Evolutionary conservation across 2,888 invertebrate species (phyloP).

Genomic region (Standfussiana lucernea): DNA sequence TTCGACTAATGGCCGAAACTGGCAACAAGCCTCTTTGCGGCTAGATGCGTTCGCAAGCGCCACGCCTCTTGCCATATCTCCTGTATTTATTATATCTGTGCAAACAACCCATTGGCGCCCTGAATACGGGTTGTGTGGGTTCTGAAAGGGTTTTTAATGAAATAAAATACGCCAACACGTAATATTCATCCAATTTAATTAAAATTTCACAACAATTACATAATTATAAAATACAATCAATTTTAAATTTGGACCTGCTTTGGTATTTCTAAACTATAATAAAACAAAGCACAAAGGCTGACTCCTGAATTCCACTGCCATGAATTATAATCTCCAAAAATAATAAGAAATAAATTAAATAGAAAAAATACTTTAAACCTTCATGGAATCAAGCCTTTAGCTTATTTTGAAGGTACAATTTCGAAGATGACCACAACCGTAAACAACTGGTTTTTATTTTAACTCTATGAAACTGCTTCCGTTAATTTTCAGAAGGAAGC

Average conservation of each 20-base stretch:
- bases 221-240: conserved; percentile 51
- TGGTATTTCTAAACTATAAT: conserved; percentile 40
- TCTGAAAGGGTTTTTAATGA: background rate
- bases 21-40: too few species aligned
- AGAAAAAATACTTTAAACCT: background rate
- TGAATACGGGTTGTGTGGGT: background rate
- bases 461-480: background rate
- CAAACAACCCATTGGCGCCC: too few species aligned
- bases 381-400: background rate
- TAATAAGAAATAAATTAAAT: background rate
- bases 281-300: conserved; percentile 10
- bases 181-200: conserved; percentile 58
- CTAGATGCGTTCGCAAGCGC: too few species aligned
- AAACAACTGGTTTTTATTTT: background rate
- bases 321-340: background rate
- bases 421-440: background rate
- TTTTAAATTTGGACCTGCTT: conserved; percentile 52
- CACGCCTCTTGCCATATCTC: too few species aligned
- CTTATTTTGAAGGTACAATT: background rate
- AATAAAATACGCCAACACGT: background rate
- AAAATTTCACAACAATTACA: conserved; percentile 56
- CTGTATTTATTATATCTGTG: too few species aligned
- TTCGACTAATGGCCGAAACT: too few species aligned
- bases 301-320: background rate
- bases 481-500: background rate